Base-by-base conservation (phyloP, 2,888 invertebrate genomes). In the Rhaphigaster nebulosa region DNA sequence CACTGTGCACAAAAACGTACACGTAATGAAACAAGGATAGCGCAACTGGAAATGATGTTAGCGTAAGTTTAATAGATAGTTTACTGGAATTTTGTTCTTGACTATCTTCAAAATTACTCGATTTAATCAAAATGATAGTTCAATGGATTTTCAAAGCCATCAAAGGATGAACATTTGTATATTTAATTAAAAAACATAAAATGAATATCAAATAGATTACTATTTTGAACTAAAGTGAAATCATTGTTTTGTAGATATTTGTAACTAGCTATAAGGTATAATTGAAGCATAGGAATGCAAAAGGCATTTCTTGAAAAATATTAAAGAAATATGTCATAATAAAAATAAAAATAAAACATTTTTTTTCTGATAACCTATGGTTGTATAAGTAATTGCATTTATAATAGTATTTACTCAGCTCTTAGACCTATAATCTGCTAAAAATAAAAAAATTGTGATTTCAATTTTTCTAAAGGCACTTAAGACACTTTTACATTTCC, bases 11-110 rank as follows among this genome's bases (percentile, higher is more conserved):
- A 89, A 23, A 89, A 70, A 29, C 60, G 89, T 65, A 45, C 65
- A 45, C 52, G 89, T 26, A 89, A 89, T 26, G 89, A 89, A 56
- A 70, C 89, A 65, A 89, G 89, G 29, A 89, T 89, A 23, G 89
- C 56, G 3, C 56, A 89, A 34, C 50, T 89, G 38, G 89, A 89
- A 65, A 65, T 89, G 89, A 65, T 65, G 65, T 56, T 89, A 41
- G 89, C 89, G 88, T 88, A 88, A 88, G 88, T 88, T 45, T 23
- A 45, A n/a, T 84, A 23, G 65, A 60, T n/a, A 34, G 15, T 34
- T 70, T 70, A 34, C 70, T 2, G 18, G 10, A 76, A 18, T 65
- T 65, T 34, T 34, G 10, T 29, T 76, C 38, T 20, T 38, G 0
- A 76, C 38, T 38, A 5, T 76, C 6, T 29, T 38, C 34, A 18